Conservation (phyloP, 2,888 invertebrate species). For the Odontothrips loti region DNA sequence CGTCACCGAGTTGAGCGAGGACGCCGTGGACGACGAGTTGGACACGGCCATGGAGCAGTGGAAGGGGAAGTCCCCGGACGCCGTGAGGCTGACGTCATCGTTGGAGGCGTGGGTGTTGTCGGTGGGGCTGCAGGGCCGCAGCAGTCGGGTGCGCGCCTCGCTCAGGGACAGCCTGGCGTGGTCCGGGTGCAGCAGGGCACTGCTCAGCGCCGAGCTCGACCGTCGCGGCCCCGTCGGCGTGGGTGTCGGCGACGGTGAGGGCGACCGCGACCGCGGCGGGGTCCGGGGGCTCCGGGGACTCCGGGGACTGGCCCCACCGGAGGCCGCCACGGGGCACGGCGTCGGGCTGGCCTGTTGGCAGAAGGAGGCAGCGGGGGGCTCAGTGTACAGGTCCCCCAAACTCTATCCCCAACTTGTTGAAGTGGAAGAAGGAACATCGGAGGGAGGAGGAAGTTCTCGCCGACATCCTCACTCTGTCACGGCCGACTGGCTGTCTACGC, state of each 20-base stretch:
- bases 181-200: constrained; percentile 60
- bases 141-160: constrained; percentile 35
- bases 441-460: background rate
- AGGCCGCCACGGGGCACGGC: constrained; percentile 9
- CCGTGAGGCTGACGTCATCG: constrained; percentile 41
- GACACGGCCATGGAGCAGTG: constrained; percentile 44
- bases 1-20: constrained; percentile 53
- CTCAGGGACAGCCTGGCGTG: constrained; percentile 55
- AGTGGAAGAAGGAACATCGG: background rate
- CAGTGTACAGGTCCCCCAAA: background rate
- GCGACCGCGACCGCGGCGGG: constrained; percentile 35
- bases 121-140: constrained; percentile 31
- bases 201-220: constrained; percentile 46
- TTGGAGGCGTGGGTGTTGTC: constrained; percentile 47
- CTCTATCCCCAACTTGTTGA: background rate
- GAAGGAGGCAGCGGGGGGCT: background rate
- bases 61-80: constrained; percentile 35
- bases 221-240: constrained; percentile 46
- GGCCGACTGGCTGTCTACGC: background rate
- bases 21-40: constrained; percentile 55
- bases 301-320: background rate
- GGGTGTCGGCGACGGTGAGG: constrained; percentile 46
- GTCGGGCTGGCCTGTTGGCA: background rate
- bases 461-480: background rate
- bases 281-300: constrained; percentile 39